Evolutionary conservation across 2,888 invertebrate genomes (phyloP), one percentile per base, ranked within the genome.

Genomic region (Andrena dorsata): DNA sequence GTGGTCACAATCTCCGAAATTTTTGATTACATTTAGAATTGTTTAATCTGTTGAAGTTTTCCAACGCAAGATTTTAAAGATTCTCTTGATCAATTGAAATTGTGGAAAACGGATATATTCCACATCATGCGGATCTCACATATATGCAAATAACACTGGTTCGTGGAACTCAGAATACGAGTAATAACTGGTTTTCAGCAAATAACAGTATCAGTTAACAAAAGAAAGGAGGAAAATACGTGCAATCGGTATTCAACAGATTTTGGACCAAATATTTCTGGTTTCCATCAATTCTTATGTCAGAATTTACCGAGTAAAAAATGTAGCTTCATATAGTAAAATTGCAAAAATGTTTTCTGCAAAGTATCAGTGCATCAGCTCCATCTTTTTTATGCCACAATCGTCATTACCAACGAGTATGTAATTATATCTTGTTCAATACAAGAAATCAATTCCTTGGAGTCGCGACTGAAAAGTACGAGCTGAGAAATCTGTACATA

Each of bases 41-140:
- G 53, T 53, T 41, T 5, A 41, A 16, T 16, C 41, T 41, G 16
- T 41, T 41, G 20, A 53, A 53, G 20, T 53, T 53, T 8, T 53
- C 20, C 8, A 53, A 23, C 23, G 8, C 20, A 8, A 53, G 20
- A n/a, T 7, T 23, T 20, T 53, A n/a, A 8, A 20, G 2, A 53
- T 20, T 53, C n/a, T 20, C 53, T 7, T 53, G 20, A 53, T 23
- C 20, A 8, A 53, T 53, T 53, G 53, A 2, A 1, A 65, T 49
- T 49, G 23, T 16, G 69, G 41, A 58, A 35, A 41, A 69, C 35
- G 3, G 41, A 30, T 60, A 60, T 49, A 60, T 70, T 41, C n/a
- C 28, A 10, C 26, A 47, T 47, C 47, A 30, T 2, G 0, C n/a
- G 20, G 20, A 47, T 28, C 35, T 16, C n/a, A 47, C 56, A 60